Evolutionary conservation across 2,888 invertebrate genomes (phyloP).

Genomic region (Fissipunctia ypsillon): DNA sequence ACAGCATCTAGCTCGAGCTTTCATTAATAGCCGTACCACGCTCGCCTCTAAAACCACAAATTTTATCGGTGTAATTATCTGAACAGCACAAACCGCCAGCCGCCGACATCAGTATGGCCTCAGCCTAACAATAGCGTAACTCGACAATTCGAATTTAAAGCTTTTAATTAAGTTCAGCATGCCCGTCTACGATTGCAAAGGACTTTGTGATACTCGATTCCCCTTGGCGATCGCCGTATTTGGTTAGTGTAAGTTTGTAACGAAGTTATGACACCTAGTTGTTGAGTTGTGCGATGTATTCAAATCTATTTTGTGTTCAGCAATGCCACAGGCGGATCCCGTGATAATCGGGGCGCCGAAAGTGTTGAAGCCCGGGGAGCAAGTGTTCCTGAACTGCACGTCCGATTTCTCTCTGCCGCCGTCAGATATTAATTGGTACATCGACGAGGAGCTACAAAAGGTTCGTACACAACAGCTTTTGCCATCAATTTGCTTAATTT

Average conservation of each 20-base stretch:
- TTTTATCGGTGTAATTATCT: slow-evolving; percentile 75
- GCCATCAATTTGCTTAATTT: slow-evolving; percentile 62
- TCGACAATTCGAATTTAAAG: slow-evolving; percentile 71
- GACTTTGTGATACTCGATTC: slow-evolving; percentile 69
- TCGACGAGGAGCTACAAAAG: slow-evolving; percentile 87
- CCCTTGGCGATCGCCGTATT: slow-evolving; percentile 63
- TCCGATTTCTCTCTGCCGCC: slow-evolving; percentile 87
- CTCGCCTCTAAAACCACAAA: slow-evolving; percentile 66
- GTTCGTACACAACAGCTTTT: slow-evolving; percentile 71
- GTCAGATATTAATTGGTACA: slow-evolving; percentile 88
- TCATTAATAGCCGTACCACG: slow-evolving; percentile 51
- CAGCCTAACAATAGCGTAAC: slow-evolving; percentile 71
- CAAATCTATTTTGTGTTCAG: slow-evolving; percentile 80
- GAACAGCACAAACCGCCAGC: slow-evolving; percentile 65
- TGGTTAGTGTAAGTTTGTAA: slow-evolving; percentile 65
- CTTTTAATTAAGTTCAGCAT: slow-evolving; percentile 75
- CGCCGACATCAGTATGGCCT: slow-evolving; percentile 69
- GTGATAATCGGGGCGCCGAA: slow-evolving; percentile 85
- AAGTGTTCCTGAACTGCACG: slow-evolving; percentile 86
- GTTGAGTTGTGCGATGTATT: slow-evolving; percentile 73
- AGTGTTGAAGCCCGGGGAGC: slow-evolving; percentile 86
- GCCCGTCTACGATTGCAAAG: slow-evolving; percentile 63
- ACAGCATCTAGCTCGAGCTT: slow-evolving; percentile 35
- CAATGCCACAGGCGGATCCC: slow-evolving; percentile 86
- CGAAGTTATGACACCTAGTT: slow-evolving; percentile 66